A percentile compares a stretch with the other conserved stretches of the same genome.
phyloP scores from a whole-genome alignment of 2,888 invertebrate species.

The Tiliacea aurago region DNA sequence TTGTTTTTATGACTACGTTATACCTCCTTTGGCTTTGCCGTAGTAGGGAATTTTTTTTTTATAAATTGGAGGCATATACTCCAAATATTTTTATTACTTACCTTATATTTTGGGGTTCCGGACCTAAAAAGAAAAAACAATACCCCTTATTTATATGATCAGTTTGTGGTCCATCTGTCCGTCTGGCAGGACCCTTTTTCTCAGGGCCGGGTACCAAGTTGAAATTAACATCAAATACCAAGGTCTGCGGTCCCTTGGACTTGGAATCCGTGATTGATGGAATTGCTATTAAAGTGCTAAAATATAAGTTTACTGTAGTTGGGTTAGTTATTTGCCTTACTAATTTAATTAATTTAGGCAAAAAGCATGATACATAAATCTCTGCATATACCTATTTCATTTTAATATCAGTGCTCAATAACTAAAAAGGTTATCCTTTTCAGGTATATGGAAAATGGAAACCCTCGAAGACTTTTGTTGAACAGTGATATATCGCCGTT shows the following conservation, averaged over 20 bases:
- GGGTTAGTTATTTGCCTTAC: neutral
- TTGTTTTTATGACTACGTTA: too few species aligned
- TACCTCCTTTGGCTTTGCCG: too few species aligned
- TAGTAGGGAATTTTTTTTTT: too few species aligned
- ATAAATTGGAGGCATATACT: neutral
- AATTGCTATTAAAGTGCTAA: neutral
- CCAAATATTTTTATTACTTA: neutral
- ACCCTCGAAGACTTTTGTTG: conserved; percentile 63
- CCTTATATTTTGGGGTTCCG: neutral
- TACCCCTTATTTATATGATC: neutral
- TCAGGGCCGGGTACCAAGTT: too few species aligned
- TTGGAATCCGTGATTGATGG: neutral
- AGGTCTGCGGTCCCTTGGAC: neutral
- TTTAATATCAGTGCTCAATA: conserved; percentile 33
- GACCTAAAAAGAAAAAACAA: neutral
- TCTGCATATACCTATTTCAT: conserved; percentile 10
- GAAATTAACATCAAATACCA: neutral
- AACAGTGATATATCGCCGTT: conserved; percentile 67
- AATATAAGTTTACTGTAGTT: neutral
- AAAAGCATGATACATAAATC: neutral
- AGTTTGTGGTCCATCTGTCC: neutral
- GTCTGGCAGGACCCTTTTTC: conserved; percentile 2
- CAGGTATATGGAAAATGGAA: conserved; percentile 39
- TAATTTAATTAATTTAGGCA: neutral
- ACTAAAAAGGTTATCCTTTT: conserved; percentile 44